A percentile compares a stretch with the other conserved stretches of the same genome.
Evolutionary conservation across 92 coral and sea anemone species (phyloP).

Genomic region (Umimayanthus chanpuru): DNA sequence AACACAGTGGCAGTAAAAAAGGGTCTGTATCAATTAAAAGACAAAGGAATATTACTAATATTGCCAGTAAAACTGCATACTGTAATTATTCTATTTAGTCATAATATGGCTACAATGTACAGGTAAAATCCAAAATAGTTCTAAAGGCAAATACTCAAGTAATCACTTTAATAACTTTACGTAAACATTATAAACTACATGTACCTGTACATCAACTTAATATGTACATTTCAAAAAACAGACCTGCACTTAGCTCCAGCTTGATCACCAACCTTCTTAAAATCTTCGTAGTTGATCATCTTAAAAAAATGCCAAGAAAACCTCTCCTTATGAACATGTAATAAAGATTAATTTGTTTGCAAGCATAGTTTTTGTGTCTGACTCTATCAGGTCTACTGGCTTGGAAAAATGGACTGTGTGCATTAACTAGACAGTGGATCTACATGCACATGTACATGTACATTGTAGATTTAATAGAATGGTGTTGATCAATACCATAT

Average conservation of each 20-base stretch:
- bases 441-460: no score
- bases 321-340: neutral
- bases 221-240: neutral
- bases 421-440: no score
- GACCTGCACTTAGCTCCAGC: conserved; percentile 95
- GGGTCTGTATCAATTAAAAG: conserved; percentile 50
- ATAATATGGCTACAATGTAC: neutral
- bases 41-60: neutral
- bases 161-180: neutral
- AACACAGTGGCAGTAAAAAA: conserved; percentile 95
- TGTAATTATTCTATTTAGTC: no score
- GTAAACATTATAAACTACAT: neutral
- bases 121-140: no score
- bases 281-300: conserved; percentile 98
- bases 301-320: conserved; percentile 33
- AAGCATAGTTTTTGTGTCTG: neutral
- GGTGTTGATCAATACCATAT: no score
- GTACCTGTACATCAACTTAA: no score
- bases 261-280: conserved; percentile 88
- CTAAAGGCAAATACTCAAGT: no score
- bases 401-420: no score
- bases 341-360: neutral
- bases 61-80: no score
- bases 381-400: no score
- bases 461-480: no score